Base-by-base conservation (phyloP, 1,140 invertebrate species). In the Formica exsecta region DNA sequence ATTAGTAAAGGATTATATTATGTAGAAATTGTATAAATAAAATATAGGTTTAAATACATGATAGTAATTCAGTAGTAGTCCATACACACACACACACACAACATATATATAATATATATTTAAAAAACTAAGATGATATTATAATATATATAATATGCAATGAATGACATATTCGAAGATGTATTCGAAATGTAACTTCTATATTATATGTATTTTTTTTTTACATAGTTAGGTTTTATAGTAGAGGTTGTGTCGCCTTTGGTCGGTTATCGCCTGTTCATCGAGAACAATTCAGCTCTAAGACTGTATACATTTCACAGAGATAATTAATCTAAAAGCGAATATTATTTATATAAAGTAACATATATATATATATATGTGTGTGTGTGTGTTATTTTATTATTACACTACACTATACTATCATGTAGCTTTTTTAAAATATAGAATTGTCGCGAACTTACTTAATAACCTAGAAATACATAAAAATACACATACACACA, bases 181-280 rank as follows among this genome's bases (percentile, higher is more conserved):
- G 11, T 32, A 71, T 44, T n/a, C 9, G 7, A 73, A 44, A 81
- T 44, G 8, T 73, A 57, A 80, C 2, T 54, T 54, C 6, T 41
- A 51, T 29, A 5, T 54, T 32, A 41, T 6, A 68, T 32, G 29
- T 6, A 68, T 68, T 57, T 81, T 66, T 32, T 36, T 59, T 70
- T 36, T 61, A 16, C 22, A 86, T 38, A 83, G 76, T 59, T 59
- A 7, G 32, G 1, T 32, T 32, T 32, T 32, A 32, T 32, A 32
- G 32, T 9, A 32, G 48, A 59, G 79, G 75, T 75, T 81, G 79
- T 71, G 79, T 71, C 71, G 54, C 71, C 87, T 88, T 89, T 89
- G 87, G 83, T 88, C 57, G 61, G 38, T 29, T 61, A 36, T 87
- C 8, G 54, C 32, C 61, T 87, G 36, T 74, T 73, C 71, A 54